Conservation (phyloP, 2,888 invertebrate genomes). For the Drosophila flavopinicola region DNA sequence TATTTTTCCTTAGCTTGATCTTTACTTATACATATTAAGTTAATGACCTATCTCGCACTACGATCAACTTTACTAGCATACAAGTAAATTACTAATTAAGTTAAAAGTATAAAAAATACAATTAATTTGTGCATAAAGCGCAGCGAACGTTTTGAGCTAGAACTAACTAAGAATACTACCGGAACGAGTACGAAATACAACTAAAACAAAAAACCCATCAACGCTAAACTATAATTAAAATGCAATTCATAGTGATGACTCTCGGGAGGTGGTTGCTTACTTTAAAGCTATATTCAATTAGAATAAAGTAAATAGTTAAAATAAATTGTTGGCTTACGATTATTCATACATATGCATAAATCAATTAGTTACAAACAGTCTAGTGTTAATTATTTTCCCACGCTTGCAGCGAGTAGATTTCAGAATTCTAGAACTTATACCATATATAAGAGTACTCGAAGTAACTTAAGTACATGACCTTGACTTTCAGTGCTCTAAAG, state of each 20-base stretch:
- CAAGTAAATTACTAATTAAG: constrained; percentile 7
- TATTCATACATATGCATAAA: constrained; percentile 54
- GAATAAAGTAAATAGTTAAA: constrained; percentile 32
- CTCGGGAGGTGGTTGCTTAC: constrained; percentile 1
- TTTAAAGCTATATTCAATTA: constrained; percentile 23
- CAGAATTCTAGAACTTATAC: background rate
- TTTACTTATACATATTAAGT: background rate
- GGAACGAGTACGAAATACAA: constrained; percentile 44
- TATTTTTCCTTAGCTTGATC: no score
- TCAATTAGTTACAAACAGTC: constrained; percentile 56
- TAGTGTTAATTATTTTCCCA: constrained; percentile 59
- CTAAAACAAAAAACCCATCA: constrained; percentile 23
- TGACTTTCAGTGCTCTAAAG: constrained; percentile 41
- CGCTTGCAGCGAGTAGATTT: constrained; percentile 22
- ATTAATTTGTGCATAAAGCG: constrained; percentile 39
- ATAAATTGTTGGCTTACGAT: constrained; percentile 39
- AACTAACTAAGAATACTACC: constrained; percentile 20
- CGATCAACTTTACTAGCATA: background rate
- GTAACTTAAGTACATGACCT: constrained; percentile 47
- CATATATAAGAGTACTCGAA: constrained; percentile 1
- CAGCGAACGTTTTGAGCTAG: constrained; percentile 13
- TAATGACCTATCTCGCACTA: background rate
- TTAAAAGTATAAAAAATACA: constrained; percentile 1
- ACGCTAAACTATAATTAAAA: constrained; percentile 52
- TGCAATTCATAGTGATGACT: constrained; percentile 54